A percentile compares a stretch with the other conserved stretches of the same genome.
Conservation (phyloP, 2,888 invertebrate species). For the Melinaea menophilus region DNA sequence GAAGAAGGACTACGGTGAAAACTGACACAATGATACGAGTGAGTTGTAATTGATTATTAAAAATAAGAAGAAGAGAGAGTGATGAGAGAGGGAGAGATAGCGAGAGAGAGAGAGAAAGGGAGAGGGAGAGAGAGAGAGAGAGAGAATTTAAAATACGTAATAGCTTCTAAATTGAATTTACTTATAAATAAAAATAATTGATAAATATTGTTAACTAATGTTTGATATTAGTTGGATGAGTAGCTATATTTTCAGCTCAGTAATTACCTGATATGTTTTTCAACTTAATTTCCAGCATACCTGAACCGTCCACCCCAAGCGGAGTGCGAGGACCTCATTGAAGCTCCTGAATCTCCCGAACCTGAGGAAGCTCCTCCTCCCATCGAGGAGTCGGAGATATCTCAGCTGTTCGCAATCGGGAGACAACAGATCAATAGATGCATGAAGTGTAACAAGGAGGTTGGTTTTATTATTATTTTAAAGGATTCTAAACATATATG, state of each 20-base stretch:
- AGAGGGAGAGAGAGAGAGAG: too few relatives aligned
- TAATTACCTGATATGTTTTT: neutral
- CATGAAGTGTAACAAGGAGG: slow-evolving; percentile 89
- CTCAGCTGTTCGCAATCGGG: slow-evolving; percentile 89
- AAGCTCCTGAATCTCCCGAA: neutral
- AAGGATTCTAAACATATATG: too few relatives aligned
- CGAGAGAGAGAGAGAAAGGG: too few relatives aligned
- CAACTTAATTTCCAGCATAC: neutral
- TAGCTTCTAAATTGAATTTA: too few relatives aligned
- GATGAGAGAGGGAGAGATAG: too few relatives aligned
- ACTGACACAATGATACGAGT: slow-evolving; percentile 55
- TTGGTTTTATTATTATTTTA: slow-evolving; percentile 43
- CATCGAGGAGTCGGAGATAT: slow-evolving; percentile 85
- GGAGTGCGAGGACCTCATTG: neutral
- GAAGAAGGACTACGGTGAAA: slow-evolving; percentile 56
- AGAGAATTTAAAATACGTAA: too few relatives aligned
- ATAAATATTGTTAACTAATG: too few relatives aligned
- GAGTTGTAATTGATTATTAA: slow-evolving; percentile 43
- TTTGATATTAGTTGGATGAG: too few relatives aligned
- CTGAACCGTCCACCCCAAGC: slow-evolving; percentile 3
- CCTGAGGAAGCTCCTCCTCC: neutral
- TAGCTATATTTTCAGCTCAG: too few relatives aligned
- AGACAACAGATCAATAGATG: slow-evolving; percentile 90
- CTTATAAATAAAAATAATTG: neutral
- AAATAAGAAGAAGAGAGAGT: slow-evolving; percentile 10